Percentiles rank a stretch among this genome's conserved stretches.
These are phyloP conservation scores for Stegophylla sp. DNA, from an alignment of 2,888 invertebrate species.

Conservation along the genomic window DNA sequence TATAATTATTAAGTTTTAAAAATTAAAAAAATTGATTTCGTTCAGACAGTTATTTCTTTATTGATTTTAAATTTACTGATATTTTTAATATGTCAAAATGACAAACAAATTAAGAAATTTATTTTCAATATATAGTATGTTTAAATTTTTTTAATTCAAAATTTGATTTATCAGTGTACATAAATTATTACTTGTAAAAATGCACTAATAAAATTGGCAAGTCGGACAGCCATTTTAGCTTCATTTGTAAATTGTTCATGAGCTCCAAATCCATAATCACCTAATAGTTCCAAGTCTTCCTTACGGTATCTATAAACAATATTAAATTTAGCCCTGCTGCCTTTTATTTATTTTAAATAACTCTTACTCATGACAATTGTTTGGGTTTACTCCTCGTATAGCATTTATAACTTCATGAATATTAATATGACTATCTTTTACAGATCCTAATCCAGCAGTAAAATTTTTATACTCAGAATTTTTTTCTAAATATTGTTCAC, in stretches of 20 bases:
- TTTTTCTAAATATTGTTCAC: conserved; percentile 77
- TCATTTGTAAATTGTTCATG: conserved; percentile 91
- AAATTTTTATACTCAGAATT: conserved; percentile 75
- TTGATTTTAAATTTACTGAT: too few relatives aligned
- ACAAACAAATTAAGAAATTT: too few relatives aligned
- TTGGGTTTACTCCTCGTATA: conserved; percentile 74
- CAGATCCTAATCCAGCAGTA: conserved; percentile 70
- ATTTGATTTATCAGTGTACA: not conserved
- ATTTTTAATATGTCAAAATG: too few relatives aligned
- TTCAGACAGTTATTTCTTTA: too few relatives aligned
- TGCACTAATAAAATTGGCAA: conserved; percentile 94
- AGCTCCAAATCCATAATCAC: conserved; percentile 86
- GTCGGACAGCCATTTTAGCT: conserved; percentile 93
- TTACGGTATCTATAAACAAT: conserved; percentile 70
- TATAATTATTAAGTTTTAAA: too few relatives aligned
- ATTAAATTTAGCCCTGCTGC: not conserved
- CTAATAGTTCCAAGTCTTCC: conserved; percentile 79
- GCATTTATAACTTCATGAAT: conserved; percentile 80
- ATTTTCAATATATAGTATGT: too few relatives aligned
- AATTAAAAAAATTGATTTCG: too few relatives aligned
- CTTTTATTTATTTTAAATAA: not conserved
- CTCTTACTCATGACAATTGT: conserved; percentile 71
- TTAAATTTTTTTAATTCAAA: too few relatives aligned
- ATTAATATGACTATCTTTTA: conserved; percentile 75
- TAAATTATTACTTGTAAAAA: conserved; percentile 77